phyloP scores from a whole-genome alignment of 2,113 vertebrate species.

The Sceloporus tristichus region DNA sequence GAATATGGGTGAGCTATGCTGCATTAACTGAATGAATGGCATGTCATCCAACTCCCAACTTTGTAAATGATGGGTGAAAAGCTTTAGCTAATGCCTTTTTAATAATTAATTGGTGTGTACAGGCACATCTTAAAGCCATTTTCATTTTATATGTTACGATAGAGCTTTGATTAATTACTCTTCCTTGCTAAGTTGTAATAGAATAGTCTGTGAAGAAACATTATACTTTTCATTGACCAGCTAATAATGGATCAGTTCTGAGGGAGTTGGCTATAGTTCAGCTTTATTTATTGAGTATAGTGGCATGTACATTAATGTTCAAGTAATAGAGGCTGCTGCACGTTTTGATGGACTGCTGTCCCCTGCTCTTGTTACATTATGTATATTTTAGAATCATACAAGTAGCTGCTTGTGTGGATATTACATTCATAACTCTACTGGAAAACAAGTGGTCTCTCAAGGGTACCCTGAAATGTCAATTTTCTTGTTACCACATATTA shows the following conservation, averaged over 20 bases:
- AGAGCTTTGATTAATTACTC: slow-evolving; percentile 74
- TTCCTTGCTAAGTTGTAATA: slow-evolving; percentile 62
- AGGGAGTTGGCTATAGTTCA: slow-evolving; percentile 32
- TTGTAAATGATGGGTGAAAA: slow-evolving; percentile 68
- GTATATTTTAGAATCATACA: neutral
- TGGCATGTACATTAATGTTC: slow-evolving; percentile 35
- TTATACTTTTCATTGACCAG: slow-evolving; percentile 64
- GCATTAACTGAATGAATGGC: neutral
- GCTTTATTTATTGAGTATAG: neutral
- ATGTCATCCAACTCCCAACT: slow-evolving; percentile 50
- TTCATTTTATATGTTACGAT: slow-evolving; percentile 71
- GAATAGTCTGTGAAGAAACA: slow-evolving; percentile 60
- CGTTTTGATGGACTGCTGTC: slow-evolving; percentile 29
- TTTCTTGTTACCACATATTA: slow-evolving; percentile 36
- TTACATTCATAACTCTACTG: slow-evolving; percentile 5
- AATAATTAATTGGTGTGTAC: slow-evolving; percentile 73
- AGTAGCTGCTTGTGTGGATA: neutral
- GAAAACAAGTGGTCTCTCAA: slow-evolving; percentile 17
- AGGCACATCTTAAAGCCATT: slow-evolving; percentile 68
- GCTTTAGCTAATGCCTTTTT: slow-evolving; percentile 67
- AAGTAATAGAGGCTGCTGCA: slow-evolving; percentile 11
- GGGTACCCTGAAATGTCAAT: slow-evolving; percentile 10
- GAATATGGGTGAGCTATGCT: neutral
- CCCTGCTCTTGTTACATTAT: neutral
- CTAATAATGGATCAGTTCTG: slow-evolving; percentile 50